Evolutionary conservation across 2,888 invertebrate species (phyloP).

Genomic region (Spialia ferax): DNA sequence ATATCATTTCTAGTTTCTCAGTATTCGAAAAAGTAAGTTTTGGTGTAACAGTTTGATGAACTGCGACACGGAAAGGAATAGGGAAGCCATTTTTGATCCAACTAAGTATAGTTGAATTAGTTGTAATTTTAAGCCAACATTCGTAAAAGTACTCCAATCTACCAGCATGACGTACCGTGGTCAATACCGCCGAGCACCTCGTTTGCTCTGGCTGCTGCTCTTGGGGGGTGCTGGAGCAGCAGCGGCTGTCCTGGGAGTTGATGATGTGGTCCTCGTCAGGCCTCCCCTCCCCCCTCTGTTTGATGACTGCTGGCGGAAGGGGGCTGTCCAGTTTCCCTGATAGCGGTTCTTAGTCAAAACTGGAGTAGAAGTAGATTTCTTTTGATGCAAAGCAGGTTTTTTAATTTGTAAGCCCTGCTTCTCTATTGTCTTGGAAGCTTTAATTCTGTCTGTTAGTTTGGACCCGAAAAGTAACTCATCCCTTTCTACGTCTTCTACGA

Average conservation of each 20-base stretch:
- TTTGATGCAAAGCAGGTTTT: neutral
- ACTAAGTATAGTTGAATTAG: neutral
- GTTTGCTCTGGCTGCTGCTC: neutral
- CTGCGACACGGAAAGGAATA: neutral
- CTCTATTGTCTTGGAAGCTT: neutral
- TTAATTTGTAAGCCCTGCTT: constrained; percentile 1
- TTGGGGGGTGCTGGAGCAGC: neutral
- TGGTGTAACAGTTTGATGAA: neutral
- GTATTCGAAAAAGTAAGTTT: neutral
- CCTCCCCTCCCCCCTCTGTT: constrained; percentile 1
- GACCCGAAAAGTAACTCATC: neutral
- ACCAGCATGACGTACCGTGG: neutral
- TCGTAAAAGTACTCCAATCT: neutral
- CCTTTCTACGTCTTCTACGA: neutral
- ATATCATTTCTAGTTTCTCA: neutral
- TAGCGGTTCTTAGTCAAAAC: neutral
- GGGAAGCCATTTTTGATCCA: neutral
- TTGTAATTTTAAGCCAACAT: constrained; percentile 1
- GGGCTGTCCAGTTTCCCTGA: neutral
- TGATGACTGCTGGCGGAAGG: neutral
- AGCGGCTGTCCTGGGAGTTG: neutral
- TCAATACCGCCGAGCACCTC: neutral
- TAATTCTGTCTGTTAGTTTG: neutral
- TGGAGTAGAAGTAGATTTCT: neutral
- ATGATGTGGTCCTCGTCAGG: neutral